These are phyloP conservation scores for Oryzias celebensis DNA, from an alignment of 2,113 vertebrate genomes.

Conservation along the genomic window DNA sequence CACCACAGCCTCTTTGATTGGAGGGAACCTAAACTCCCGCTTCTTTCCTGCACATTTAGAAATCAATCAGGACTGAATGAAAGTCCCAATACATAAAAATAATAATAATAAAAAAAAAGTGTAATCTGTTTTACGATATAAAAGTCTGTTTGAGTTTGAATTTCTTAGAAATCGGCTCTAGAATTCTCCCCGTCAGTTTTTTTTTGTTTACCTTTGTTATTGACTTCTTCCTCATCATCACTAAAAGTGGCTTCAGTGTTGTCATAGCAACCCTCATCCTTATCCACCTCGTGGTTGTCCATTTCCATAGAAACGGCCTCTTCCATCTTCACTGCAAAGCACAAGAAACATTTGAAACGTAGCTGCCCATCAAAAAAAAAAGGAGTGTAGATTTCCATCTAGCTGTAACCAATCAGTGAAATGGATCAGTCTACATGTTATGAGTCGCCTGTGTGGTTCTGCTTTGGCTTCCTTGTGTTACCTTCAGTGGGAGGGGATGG, in stretches of 20 bases:
- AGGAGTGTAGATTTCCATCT: not conserved
- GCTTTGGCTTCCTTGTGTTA: conserved; percentile 14
- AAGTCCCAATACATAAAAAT: no score
- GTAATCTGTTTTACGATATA: no score
- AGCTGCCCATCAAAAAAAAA: no score
- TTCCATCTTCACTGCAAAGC: conserved; percentile 86
- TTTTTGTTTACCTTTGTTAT: conserved; percentile 82
- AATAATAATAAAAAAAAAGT: no score
- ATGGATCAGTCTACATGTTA: not conserved
- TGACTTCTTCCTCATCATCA: conserved; percentile 92
- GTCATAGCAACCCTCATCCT: conserved; percentile 95
- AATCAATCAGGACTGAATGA: no score
- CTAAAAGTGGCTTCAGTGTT: conserved; percentile 92
- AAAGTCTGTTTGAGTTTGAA: no score
- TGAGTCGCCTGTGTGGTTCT: not conserved
- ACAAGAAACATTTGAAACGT: not conserved
- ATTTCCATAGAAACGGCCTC: conserved; percentile 88
- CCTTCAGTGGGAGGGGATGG: conserved; percentile 93
- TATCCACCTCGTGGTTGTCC: conserved; percentile 92
- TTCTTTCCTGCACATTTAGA: conserved; percentile 82
- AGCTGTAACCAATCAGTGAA: not conserved
- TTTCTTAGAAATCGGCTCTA: not conserved
- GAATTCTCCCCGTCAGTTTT: not conserved
- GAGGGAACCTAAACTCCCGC: conserved; percentile 93
- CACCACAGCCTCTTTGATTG: conserved; percentile 89